Percentiles rank a stretch among this genome's conserved stretches.
Evolutionary conservation across 2,113 vertebrate genomes (phyloP).

Genomic region (Clarias gariepinus): DNA sequence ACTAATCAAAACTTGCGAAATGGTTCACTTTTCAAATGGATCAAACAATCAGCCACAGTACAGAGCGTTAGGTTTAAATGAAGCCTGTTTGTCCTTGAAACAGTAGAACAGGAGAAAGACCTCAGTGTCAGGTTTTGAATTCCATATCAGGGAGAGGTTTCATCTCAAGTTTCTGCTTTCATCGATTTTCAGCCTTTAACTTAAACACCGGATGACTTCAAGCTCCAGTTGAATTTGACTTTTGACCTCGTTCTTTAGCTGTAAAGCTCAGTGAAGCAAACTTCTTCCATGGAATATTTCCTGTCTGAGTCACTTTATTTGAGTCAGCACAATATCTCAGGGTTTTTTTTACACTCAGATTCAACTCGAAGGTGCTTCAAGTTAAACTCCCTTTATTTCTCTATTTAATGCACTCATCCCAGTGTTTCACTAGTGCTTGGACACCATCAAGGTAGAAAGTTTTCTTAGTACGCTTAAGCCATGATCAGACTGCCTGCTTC

Average conservation of each 20-base stretch:
- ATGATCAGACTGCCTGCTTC: too few species aligned
- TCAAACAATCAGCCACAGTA: background rate
- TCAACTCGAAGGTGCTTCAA: background rate
- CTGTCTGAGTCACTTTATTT: background rate
- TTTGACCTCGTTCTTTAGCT: constrained; percentile 11
- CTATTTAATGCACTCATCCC: too few species aligned
- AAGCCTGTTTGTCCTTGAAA: background rate
- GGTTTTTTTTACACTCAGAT: background rate
- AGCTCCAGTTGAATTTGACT: background rate
- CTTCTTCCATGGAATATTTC: constrained; percentile 1
- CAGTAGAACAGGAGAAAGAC: background rate
- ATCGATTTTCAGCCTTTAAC: constrained; percentile 18
- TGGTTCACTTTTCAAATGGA: background rate
- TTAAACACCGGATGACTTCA: constrained; percentile 9
- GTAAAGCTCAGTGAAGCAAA: background rate
- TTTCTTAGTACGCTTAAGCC: too few species aligned
- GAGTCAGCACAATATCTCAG: background rate
- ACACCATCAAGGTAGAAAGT: too few species aligned
- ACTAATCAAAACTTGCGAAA: background rate
- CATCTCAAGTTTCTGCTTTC: constrained; percentile 18
- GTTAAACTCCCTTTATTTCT: too few species aligned
- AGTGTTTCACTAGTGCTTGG: too few species aligned
- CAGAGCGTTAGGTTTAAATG: background rate
- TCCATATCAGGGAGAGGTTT: constrained; percentile 19
- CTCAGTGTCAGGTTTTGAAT: background rate